phyloP scores from a whole-genome alignment of 2,888 invertebrate species.

The Esperia sulphurella region DNA sequence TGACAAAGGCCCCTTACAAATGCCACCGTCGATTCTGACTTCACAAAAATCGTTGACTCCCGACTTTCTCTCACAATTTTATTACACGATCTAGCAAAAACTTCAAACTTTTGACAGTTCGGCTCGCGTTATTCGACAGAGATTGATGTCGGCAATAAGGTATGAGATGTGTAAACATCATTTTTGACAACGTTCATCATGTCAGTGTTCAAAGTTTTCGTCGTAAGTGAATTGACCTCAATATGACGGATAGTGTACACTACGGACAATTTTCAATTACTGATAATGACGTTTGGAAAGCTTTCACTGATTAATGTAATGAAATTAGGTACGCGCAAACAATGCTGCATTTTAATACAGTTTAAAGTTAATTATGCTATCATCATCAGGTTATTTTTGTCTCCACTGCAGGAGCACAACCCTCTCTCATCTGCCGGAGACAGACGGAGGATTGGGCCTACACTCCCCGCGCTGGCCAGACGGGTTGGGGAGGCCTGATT shows the following conservation, averaged over 20 bases:
- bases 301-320: not conserved
- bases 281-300: not conserved
- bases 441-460: too few relatives aligned
- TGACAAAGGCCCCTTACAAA: conserved; percentile 46
- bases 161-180: conserved; percentile 20
- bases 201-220: not conserved
- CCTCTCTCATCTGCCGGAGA: too few relatives aligned
- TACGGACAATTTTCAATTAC: not conserved
- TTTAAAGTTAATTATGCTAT: too few relatives aligned
- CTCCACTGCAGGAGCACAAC: too few relatives aligned
- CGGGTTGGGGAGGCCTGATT: too few relatives aligned
- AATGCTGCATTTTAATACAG: too few relatives aligned
- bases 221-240: not conserved
- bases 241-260: not conserved
- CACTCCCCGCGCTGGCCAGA: too few relatives aligned
- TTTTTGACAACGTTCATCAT: not conserved
- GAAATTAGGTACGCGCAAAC: too few relatives aligned
- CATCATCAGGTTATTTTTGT: too few relatives aligned
- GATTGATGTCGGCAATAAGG: conserved; percentile 46
- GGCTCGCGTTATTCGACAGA: conserved; percentile 44
- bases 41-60: conserved; percentile 34
- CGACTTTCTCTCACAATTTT: conserved; percentile 25
- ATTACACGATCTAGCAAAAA: conserved; percentile 47
- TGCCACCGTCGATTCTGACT: conserved; percentile 34
- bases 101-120: conserved; percentile 44